phyloP scores from a whole-genome alignment of 2,113 vertebrate species.

The Morone saxatilis region DNA sequence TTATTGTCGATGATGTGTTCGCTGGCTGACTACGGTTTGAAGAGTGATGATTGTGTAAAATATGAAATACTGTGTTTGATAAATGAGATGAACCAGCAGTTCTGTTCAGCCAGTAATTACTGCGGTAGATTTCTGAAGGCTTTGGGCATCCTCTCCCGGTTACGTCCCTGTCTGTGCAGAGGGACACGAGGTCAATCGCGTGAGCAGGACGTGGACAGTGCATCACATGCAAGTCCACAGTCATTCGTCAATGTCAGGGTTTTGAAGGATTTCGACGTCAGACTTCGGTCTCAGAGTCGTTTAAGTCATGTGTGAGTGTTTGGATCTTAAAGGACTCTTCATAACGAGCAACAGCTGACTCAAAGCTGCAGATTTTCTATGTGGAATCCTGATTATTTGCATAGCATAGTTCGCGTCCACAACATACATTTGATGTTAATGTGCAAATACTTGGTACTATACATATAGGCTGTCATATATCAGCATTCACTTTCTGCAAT shows the following conservation, averaged over 20 bases:
- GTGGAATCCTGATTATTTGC: conserved; percentile 33
- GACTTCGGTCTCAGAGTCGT: conserved; percentile 31
- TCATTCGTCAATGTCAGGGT: conserved; percentile 24
- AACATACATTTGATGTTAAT: conserved; percentile 42
- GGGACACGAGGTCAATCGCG: neutral
- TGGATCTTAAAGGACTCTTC: conserved; percentile 26
- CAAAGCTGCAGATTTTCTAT: conserved; percentile 25
- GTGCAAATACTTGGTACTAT: conserved; percentile 57
- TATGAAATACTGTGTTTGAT: conserved; percentile 16
- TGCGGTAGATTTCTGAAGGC: conserved; percentile 10
- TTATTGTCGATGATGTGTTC: conserved; percentile 24
- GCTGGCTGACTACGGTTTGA: conserved; percentile 13
- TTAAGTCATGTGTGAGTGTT: conserved; percentile 37
- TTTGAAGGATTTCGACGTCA: conserved; percentile 1
- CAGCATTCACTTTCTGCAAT: conserved; percentile 29
- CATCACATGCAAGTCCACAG: neutral
- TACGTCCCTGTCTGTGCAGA: neutral
- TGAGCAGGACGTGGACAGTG: neutral
- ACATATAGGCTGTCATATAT: conserved; percentile 45
- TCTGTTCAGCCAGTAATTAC: conserved; percentile 9
- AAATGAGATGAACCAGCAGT: conserved; percentile 30
- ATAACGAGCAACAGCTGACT: conserved; percentile 11
- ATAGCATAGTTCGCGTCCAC: conserved; percentile 24
- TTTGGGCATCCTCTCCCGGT: neutral
- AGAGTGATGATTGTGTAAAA: conserved; percentile 14